Base-by-base conservation (phyloP, 1,140 invertebrate species). In the Trinorchestia longiramus region DNA sequence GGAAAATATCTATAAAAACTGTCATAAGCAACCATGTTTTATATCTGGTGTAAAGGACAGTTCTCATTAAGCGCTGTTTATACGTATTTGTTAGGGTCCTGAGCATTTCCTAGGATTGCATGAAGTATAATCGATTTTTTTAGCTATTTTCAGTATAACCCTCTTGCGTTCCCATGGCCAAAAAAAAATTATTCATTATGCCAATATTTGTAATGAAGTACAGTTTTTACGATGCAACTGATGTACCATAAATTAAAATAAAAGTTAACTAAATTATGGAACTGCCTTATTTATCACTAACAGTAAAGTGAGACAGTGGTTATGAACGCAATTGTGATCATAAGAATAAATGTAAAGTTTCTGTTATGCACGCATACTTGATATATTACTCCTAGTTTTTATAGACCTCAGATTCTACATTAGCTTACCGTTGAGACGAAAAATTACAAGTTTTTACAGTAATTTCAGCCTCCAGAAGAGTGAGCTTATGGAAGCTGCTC, bases 401-500 rank as follows among this genome's bases (percentile, higher is more conserved):
- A 77, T 1, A 23, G 3, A 11, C 28, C 11, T 11, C 28, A 3
- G 28, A 77, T 77, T 77, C 28, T 28, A 77, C 62, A 3, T 3
- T 77, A 77, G 62, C 28, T 77, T 77, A 77, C 62, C 62, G 62
- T 36, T 77, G 62, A 28, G 62, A 77, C 36, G 96, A 62, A 57
- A 96, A 95, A 92, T 96, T 88, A 77, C 96, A 97, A 94, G 96
- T 96, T 96, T 96, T 96, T 41, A 97, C 96, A 44, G 96, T 96
- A 96, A 96, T 96, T 53, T 97, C 96, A 43, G 96, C 96, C 96
- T 97, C 96, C 47, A 88, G 87, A 40, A 96, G 96, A n/a, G 96
- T 95, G 17, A 97, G 88, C 95, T 96, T 97, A 92, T 97, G 96
- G 87, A 96, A 97, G 95, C 96, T 97, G 62, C 96, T 96, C 96